Percentiles rank a stretch among this genome's conserved stretches.
phyloP scores from a whole-genome alignment of 1,140 invertebrate species.

The Mylabris phalerata region DNA sequence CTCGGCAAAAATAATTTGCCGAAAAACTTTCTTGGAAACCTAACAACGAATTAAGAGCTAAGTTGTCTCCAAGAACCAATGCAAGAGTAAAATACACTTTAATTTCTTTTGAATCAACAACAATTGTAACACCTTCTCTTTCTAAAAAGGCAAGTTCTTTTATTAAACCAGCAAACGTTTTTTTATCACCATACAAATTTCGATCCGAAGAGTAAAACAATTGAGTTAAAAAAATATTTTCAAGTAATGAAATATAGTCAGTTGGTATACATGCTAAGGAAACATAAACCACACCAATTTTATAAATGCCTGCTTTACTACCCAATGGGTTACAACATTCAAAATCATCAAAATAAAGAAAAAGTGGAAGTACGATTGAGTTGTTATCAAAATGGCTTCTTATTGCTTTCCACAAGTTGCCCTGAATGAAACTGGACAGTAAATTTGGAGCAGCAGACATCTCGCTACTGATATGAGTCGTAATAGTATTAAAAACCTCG shows the following conservation, averaged over 20 bases:
- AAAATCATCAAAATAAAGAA: constrained; percentile 23
- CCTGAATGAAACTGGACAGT: constrained; percentile 29
- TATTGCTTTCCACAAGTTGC: constrained; percentile 30
- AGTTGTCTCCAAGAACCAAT: constrained; percentile 33
- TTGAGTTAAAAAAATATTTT: constrained; percentile 33
- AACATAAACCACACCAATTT: constrained; percentile 34
- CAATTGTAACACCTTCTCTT: constrained; percentile 26
- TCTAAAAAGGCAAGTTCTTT: constrained; percentile 32
- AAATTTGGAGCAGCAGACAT: not conserved
- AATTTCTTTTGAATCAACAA: constrained; percentile 1
- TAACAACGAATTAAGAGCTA: constrained; percentile 31
- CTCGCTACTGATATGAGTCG: constrained; percentile 19
- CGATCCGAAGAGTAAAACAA: constrained; percentile 34
- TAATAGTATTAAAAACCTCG: constrained; percentile 14
- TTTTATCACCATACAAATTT: constrained; percentile 24
- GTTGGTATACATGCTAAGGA: constrained; percentile 31
- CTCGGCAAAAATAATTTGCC: constrained; percentile 31
- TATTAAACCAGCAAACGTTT: constrained; percentile 29
- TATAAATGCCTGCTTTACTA: constrained; percentile 29
- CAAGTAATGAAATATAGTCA: constrained; percentile 25
- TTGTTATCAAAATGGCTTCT: constrained; percentile 16
- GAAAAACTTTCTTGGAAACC: constrained; percentile 33
- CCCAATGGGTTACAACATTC: constrained; percentile 37
- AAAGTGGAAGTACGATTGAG: constrained; percentile 28
- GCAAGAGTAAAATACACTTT: constrained; percentile 29